Percentiles rank a stretch among this genome's conserved stretches.
Evolutionary conservation across 2,888 invertebrate genomes (phyloP).

Genomic region (Drosophila eohydei): DNA sequence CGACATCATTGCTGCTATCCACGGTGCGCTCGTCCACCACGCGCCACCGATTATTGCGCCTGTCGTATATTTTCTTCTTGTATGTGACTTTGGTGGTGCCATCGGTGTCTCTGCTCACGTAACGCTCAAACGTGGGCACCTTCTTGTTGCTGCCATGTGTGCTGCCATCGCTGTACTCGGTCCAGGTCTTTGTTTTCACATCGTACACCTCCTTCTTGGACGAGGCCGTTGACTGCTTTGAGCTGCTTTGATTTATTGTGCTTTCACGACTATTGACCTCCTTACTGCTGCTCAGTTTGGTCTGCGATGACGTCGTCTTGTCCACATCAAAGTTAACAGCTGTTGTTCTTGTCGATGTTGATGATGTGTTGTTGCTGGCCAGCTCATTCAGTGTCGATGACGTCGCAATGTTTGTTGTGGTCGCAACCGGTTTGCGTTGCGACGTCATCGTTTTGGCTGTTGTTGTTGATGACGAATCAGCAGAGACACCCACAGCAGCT

Average conservation of each 20-base stretch:
- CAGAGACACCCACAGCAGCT: constrained; percentile 47
- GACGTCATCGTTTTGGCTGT: constrained; percentile 60
- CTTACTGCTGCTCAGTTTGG: constrained; percentile 39
- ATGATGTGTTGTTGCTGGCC: constrained; percentile 22
- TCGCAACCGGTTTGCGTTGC: constrained; percentile 63
- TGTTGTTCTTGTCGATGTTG: constrained; percentile 14
- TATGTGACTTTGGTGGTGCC: constrained; percentile 84
- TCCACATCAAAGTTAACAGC: constrained; percentile 43
- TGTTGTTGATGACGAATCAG: constrained; percentile 46
- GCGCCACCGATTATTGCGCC: constrained; percentile 84
- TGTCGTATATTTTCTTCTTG: constrained; percentile 85
- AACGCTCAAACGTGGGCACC: constrained; percentile 83
- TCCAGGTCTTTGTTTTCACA: constrained; percentile 84
- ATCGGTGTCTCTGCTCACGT: constrained; percentile 84
- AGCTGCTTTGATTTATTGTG: constrained; percentile 53
- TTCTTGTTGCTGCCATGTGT: constrained; percentile 61
- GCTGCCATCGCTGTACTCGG: constrained; percentile 75
- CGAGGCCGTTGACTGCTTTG: constrained; percentile 64
- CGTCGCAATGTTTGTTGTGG: constrained; percentile 63
- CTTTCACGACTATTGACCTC: constrained; percentile 61
- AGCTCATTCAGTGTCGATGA: constrained; percentile 54
- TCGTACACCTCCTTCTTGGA: constrained; percentile 84
- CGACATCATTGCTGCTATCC: constrained; percentile 83
- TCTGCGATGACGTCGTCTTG: constrained; percentile 27
- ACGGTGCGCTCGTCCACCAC: constrained; percentile 86